Evolutionary conservation across 2,113 vertebrate species (phyloP).

Genomic region (Callospermophilus lateralis): DNA sequence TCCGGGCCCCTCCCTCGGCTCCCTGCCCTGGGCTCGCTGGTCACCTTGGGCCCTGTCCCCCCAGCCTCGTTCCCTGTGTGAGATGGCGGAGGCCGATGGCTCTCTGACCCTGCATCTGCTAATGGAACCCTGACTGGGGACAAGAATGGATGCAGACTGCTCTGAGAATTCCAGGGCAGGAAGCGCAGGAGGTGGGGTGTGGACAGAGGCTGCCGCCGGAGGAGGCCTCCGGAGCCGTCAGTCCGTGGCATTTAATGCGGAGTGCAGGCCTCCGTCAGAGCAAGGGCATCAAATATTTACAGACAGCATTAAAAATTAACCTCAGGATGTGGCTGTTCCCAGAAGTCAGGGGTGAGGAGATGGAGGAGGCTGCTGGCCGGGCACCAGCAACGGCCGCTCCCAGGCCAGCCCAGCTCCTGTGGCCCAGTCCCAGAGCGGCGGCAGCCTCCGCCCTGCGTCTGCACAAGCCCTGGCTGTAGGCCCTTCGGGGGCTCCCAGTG

Average conservation of each 20-base stretch:
- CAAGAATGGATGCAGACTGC: background rate
- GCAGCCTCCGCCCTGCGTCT: accelerated
- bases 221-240: background rate
- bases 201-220: background rate
- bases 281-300: slow-evolving; percentile 68
- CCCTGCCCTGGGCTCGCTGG: accelerated
- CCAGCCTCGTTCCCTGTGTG: background rate
- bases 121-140: background rate
- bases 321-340: background rate
- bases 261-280: background rate
- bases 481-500: background rate
- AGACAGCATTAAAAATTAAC: slow-evolving; percentile 60
- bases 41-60: background rate
- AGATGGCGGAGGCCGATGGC: accelerated
- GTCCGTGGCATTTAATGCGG: background rate
- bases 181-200: background rate
- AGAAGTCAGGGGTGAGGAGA: accelerated
- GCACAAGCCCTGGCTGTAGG: background rate
- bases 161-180: slow-evolving; percentile 56
- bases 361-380: accelerated
- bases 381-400: accelerated
- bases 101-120: background rate
- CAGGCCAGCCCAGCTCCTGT: accelerated
- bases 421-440: accelerated
- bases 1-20: accelerated